Evolutionary conservation across 1,140 invertebrate species (phyloP).

Genomic region (Choristoneura fumiferana): DNA sequence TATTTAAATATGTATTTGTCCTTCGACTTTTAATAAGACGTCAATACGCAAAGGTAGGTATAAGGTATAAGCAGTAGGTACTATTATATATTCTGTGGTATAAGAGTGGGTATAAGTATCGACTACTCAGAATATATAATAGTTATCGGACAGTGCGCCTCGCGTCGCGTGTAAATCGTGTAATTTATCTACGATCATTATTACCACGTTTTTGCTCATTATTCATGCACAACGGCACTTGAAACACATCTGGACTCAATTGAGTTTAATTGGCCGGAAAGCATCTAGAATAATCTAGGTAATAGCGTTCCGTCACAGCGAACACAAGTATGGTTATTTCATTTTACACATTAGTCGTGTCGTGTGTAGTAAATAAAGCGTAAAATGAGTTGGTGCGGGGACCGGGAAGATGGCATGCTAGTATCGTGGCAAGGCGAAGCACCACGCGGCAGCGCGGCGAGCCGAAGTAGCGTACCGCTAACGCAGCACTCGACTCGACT

Average conservation of each 20-base stretch:
- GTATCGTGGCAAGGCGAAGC: conserved; percentile 24
- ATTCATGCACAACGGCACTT: not conserved
- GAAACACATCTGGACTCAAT: not conserved
- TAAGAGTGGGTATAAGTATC: too few species aligned
- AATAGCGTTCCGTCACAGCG: conserved; percentile 1
- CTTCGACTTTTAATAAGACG: too few species aligned
- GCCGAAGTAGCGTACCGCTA: too few species aligned
- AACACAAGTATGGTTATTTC: conserved; percentile 49
- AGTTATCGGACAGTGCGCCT: too few species aligned
- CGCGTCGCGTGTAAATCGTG: too few species aligned
- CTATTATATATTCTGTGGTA: too few species aligned
- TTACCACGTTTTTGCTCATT: not conserved
- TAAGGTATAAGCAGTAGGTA: too few species aligned
- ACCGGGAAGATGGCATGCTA: conserved; percentile 31
- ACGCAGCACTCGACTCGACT: too few species aligned
- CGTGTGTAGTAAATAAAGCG: conserved; percentile 64
- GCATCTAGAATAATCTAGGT: not conserved
- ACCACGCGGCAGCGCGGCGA: conserved; percentile 27
- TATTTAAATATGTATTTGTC: too few species aligned
- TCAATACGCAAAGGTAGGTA: too few species aligned
- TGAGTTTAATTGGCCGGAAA: not conserved
- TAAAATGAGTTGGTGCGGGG: conserved; percentile 52
- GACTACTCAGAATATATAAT: too few species aligned
- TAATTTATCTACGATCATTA: not conserved
- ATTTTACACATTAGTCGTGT: conserved; percentile 63